A percentile compares a stretch with the other conserved stretches of the same genome.
These are phyloP conservation scores for Acleris cristana DNA, from an alignment of 2,888 invertebrate genomes.

Conservation along the genomic window DNA sequence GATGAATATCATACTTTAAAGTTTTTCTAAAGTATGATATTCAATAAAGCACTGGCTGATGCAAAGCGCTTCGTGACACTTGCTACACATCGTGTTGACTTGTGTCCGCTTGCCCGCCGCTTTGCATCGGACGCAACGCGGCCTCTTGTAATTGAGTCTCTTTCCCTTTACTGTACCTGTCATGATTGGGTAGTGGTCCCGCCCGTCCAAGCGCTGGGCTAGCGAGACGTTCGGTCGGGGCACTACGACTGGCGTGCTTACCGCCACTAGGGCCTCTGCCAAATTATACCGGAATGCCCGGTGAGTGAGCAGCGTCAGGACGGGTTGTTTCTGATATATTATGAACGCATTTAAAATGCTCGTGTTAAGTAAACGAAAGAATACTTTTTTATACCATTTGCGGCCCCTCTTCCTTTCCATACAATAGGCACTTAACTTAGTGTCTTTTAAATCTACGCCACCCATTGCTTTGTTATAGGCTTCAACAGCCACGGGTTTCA, in stretches of 20 bases:
- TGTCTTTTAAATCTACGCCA: slow-evolving; percentile 44
- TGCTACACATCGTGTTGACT: slow-evolving; percentile 5
- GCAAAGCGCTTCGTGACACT: slow-evolving; percentile 12
- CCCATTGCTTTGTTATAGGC: slow-evolving; percentile 44
- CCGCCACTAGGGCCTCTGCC: slow-evolving; percentile 2
- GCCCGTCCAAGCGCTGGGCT: slow-evolving; percentile 1
- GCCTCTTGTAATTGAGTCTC: no score
- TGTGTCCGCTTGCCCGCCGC: slow-evolving; percentile 2
- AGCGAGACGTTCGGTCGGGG: not conserved
- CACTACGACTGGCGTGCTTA: not conserved
- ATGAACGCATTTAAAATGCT: slow-evolving; percentile 34
- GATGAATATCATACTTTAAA: not conserved
- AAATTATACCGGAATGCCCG: slow-evolving; percentile 7
- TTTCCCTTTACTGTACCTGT: not conserved
- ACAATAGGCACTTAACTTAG: slow-evolving; percentile 42
- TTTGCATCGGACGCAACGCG: slow-evolving; percentile 12
- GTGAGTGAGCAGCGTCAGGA: not conserved
- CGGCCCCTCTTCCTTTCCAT: slow-evolving; percentile 41
- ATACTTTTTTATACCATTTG: slow-evolving; percentile 42
- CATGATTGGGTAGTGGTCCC: slow-evolving; percentile 6
- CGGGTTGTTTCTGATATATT: slow-evolving; percentile 4
- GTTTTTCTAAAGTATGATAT: slow-evolving; percentile 4
- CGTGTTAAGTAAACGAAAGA: slow-evolving; percentile 35
- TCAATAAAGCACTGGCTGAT: slow-evolving; percentile 12
- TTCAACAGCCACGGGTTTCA: slow-evolving; percentile 15